These are phyloP conservation scores for Mesitornis unicolor DNA, from an alignment of 2,113 vertebrate genomes.

Conservation along the genomic window DNA sequence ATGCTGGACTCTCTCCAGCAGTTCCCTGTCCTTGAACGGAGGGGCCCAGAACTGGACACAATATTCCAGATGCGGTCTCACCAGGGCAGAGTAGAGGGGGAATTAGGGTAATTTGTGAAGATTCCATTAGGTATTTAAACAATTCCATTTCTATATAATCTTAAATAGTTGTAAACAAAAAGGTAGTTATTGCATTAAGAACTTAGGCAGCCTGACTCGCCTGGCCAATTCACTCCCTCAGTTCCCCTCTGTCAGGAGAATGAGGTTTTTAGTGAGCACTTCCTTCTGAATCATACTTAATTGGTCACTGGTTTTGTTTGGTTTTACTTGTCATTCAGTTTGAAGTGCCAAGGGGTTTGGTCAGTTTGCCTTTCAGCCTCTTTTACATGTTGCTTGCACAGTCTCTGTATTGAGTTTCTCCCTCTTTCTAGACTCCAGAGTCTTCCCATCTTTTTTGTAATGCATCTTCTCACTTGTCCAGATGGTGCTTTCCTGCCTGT, in stretches of 20 bases:
- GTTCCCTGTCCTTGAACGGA: too few relatives aligned
- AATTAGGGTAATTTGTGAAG: background rate
- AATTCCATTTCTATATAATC: background rate
- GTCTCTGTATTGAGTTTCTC: background rate
- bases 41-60: too few relatives aligned
- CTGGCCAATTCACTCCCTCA: background rate
- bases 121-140: too few relatives aligned
- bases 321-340: background rate
- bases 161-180: background rate
- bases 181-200: background rate
- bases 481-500: too few relatives aligned
- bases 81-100: too few relatives aligned
- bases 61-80: too few relatives aligned
- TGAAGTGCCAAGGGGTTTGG: background rate
- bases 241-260: background rate
- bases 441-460: background rate
- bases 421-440: background rate
- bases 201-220: background rate
- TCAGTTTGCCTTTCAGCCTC: background rate
- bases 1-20: too few relatives aligned
- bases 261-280: background rate
- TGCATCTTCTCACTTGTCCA: too few relatives aligned
- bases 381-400: background rate
- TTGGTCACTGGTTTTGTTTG: background rate
- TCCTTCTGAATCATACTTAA: background rate